Percentiles rank a stretch among this genome's conserved stretches.
These are phyloP conservation scores for Camponotus floridanus DNA, from an alignment of 1,140 invertebrate genomes.

Conservation along the genomic window DNA sequence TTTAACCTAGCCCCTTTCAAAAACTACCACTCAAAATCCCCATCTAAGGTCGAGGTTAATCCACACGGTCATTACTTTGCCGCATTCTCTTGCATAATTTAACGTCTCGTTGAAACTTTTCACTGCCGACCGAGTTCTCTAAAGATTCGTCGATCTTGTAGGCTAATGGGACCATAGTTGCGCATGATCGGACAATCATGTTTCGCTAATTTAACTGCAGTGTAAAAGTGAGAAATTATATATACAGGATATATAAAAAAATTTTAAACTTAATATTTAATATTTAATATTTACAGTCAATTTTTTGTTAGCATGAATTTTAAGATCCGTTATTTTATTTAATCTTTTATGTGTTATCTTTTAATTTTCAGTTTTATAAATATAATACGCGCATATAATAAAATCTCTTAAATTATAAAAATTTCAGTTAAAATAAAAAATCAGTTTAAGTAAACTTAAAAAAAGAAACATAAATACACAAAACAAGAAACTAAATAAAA, in stretches of 20 bases:
- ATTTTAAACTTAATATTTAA: slow-evolving; percentile 1
- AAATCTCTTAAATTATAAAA: background rate
- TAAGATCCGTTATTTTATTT: background rate
- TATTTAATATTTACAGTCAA: background rate
- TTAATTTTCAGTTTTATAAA: background rate
- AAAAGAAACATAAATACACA: background rate
- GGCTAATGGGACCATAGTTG: slow-evolving; percentile 32
- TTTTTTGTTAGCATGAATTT: background rate
- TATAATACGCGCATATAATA: no score
- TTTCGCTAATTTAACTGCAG: slow-evolving; percentile 13
- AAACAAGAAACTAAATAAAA: background rate
- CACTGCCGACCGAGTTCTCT: slow-evolving; percentile 10
- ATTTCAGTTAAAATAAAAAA: background rate
- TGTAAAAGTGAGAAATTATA: background rate
- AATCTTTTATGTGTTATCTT: background rate
- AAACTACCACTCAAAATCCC: slow-evolving; percentile 46
- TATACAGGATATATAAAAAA: background rate
- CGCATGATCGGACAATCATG: background rate
- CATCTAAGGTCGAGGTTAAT: slow-evolving; percentile 68
- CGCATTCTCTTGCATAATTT: slow-evolving; percentile 66
- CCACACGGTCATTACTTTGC: slow-evolving; percentile 42
- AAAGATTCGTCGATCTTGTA: background rate
- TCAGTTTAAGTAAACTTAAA: background rate
- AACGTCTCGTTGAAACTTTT: slow-evolving; percentile 66
- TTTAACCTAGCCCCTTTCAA: slow-evolving; percentile 65